Evolutionary conservation across 1,140 invertebrate genomes (phyloP).

Genomic region (Platorchestia sp.): DNA sequence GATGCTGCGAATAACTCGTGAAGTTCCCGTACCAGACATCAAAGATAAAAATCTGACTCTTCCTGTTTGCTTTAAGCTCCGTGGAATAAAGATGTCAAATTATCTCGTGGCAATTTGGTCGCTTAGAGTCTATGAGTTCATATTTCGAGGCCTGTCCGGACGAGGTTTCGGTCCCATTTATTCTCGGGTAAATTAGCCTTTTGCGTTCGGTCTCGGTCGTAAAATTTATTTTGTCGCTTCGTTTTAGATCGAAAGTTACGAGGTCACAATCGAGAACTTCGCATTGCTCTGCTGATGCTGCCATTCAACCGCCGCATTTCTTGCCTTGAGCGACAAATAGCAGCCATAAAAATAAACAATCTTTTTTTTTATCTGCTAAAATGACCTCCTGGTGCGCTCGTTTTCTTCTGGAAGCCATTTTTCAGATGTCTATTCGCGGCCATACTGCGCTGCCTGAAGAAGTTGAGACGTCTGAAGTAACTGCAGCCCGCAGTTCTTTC

Average conservation of each 20-base stretch:
- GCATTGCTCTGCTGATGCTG: conserved; percentile 26
- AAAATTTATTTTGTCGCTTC: conserved; percentile 10
- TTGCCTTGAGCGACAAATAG: conserved; percentile 43
- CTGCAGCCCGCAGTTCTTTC: not conserved
- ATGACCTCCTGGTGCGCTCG: conserved; percentile 34
- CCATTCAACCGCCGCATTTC: conserved; percentile 24
- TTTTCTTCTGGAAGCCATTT: conserved; percentile 36
- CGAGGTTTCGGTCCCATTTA: not conserved
- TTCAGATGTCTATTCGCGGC: conserved; percentile 30
- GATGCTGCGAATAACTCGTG: not conserved
- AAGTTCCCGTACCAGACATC: not conserved
- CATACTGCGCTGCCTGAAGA: not conserved
- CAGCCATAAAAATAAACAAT: conserved; percentile 49
- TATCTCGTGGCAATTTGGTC: not conserved
- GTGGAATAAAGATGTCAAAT: conserved; percentile 9
- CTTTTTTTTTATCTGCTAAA: conserved; percentile 44
- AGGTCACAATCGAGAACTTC: conserved; percentile 17
- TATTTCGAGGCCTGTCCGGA: not conserved
- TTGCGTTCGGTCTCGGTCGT: not conserved
- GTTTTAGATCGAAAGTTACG: conserved; percentile 20
- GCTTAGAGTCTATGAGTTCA: not conserved
- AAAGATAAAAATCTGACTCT: not conserved
- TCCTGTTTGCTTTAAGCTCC: not conserved
- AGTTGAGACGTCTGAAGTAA: not conserved
- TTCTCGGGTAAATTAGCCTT: not conserved